Conservation (phyloP, 2,113 vertebrate genomes). For the human (Homo sapiens) region GRCh38 chr5:169934001-169934500, state of each 20-base stretch:
- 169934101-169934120: background rate
- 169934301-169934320: background rate
- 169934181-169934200: background rate
- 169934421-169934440: background rate
- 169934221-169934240: background rate
- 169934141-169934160: background rate
- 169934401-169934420: background rate
- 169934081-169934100: background rate
- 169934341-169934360: background rate
- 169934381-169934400: background rate
- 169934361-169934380: background rate
- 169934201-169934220: background rate
- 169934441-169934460: too few relatives aligned
- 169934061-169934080: fast-evolving
- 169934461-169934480: fast-evolving
- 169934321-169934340: background rate
- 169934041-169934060: fast-evolving
- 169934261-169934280: background rate
- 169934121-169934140: background rate
- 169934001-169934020: background rate
- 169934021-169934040: background rate
- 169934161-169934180: background rate
- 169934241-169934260: background rate
- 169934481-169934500: fast-evolving
- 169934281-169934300: background rate